These are phyloP conservation scores for Patella pellucida DNA, from an alignment of 2,888 invertebrate genomes.

Conservation along the genomic window DNA sequence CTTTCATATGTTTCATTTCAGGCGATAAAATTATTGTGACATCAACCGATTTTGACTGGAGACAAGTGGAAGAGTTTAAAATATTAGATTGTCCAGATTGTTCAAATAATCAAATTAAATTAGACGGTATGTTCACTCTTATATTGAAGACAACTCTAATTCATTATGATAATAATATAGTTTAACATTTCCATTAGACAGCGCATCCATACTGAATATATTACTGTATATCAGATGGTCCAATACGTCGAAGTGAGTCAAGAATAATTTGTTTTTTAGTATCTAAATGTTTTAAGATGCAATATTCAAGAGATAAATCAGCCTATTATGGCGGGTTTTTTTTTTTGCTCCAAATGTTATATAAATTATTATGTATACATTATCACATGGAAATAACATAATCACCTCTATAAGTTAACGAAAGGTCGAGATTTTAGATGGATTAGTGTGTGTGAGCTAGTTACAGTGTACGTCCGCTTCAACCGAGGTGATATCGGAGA, in stretches of 20 bases:
- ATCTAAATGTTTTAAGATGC: not conserved
- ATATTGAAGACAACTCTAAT: not conserved
- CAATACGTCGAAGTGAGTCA: too few relatives aligned
- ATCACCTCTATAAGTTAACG: too few relatives aligned
- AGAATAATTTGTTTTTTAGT: not conserved
- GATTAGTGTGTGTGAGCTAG: too few relatives aligned
- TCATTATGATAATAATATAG: not conserved
- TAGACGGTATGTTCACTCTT: slow-evolving; percentile 39
- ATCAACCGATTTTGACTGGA: slow-evolving; percentile 53
- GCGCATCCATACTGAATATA: not conserved
- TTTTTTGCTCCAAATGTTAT: too few relatives aligned
- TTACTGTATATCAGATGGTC: too few relatives aligned
- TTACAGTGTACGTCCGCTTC: too few relatives aligned
- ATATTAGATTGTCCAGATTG: slow-evolving; percentile 44
- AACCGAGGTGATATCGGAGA: too few relatives aligned
- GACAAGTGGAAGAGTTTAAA: slow-evolving; percentile 49
- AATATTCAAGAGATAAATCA: too few relatives aligned
- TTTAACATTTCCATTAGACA: not conserved
- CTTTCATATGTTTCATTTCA: slow-evolving; percentile 5
- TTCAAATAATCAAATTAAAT: slow-evolving; percentile 39
- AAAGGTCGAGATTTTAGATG: too few relatives aligned
- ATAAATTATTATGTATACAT: too few relatives aligned
- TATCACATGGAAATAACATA: too few relatives aligned
- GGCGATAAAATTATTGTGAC: slow-evolving; percentile 53
- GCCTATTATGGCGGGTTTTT: not conserved